phyloP scores from a whole-genome alignment of 2,888 invertebrate genomes.

The Frankliniella fusca region DNA sequence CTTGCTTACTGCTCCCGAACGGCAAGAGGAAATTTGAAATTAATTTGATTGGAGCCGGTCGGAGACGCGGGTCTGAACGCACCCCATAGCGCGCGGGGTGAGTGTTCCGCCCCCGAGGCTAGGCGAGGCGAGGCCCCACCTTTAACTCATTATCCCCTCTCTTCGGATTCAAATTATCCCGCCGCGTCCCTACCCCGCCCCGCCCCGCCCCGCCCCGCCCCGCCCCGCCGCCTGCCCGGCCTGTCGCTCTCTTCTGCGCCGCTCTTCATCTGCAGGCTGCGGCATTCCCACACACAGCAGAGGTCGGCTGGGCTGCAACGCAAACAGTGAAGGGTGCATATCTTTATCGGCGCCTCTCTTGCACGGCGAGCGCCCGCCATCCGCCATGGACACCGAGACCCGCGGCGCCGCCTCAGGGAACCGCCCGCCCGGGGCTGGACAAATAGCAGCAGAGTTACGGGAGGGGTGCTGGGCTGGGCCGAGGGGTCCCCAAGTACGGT shows the following conservation, averaged over 20 bases:
- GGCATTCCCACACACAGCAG: constrained; percentile 7
- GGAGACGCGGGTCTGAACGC: not conserved
- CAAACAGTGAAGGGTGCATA: constrained; percentile 19
- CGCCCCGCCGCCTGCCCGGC: not conserved
- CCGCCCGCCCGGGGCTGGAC: not conserved
- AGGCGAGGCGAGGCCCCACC: not conserved
- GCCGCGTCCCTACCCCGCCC: not conserved
- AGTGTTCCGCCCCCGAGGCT: too few relatives aligned
- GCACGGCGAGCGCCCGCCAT: not conserved
- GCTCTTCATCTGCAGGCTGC: not conserved
- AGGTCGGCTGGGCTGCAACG: not conserved
- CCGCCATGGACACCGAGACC: not conserved
- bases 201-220: not conserved
- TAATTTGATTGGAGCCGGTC: not conserved
- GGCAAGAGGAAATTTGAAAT: not conserved
- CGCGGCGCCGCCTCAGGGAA: too few relatives aligned
- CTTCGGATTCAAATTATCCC: not conserved
- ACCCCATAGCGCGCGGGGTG: not conserved
- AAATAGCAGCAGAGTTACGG: not conserved
- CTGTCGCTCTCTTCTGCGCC: not conserved
- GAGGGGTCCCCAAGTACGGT: too few relatives aligned
- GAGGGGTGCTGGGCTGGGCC: too few relatives aligned
- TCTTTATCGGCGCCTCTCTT: not conserved
- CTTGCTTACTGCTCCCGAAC: too few relatives aligned
- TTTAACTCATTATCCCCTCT: not conserved